Conservation (phyloP, 2,797 vertebrate genomes). For the Anguilla marmorata region DNA sequence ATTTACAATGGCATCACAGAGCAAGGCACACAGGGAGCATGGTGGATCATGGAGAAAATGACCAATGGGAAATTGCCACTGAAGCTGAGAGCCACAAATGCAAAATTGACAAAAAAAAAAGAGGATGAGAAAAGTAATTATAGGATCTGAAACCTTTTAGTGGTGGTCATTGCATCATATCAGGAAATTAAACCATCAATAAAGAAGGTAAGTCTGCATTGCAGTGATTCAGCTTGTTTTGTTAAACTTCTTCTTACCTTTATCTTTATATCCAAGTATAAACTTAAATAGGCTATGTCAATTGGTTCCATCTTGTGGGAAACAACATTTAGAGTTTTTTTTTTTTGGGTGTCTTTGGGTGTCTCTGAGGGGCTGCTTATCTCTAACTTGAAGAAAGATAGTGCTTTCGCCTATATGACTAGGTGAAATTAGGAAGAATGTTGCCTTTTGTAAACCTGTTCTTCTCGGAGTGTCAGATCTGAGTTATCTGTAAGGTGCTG, state of each 20-base stretch:
- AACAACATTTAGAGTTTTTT: background rate
- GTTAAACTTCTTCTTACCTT: background rate
- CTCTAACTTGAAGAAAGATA: background rate
- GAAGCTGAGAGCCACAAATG: background rate
- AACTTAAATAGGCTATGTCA: background rate
- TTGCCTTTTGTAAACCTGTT: too few relatives aligned
- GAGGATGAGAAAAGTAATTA: background rate
- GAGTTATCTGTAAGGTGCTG: too few relatives aligned
- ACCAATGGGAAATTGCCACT: background rate
- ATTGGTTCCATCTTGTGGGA: background rate
- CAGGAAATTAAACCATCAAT: background rate
- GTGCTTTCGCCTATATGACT: background rate
- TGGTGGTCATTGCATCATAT: slow-evolving; percentile 1
- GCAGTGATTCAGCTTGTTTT: background rate
- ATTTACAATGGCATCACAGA: too few relatives aligned
- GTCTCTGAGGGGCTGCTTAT: background rate
- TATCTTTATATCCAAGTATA: background rate
- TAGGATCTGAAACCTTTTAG: background rate
- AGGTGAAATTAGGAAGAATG: background rate
- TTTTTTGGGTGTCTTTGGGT: background rate
- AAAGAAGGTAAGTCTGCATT: background rate
- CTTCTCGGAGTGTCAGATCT: too few relatives aligned
- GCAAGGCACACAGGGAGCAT: background rate
- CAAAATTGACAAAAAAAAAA: background rate
- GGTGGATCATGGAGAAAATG: background rate